Evolutionary conservation across 2,888 invertebrate species (phyloP), one percentile per base, ranked within the genome.

Genomic region (Spialia ferax): DNA sequence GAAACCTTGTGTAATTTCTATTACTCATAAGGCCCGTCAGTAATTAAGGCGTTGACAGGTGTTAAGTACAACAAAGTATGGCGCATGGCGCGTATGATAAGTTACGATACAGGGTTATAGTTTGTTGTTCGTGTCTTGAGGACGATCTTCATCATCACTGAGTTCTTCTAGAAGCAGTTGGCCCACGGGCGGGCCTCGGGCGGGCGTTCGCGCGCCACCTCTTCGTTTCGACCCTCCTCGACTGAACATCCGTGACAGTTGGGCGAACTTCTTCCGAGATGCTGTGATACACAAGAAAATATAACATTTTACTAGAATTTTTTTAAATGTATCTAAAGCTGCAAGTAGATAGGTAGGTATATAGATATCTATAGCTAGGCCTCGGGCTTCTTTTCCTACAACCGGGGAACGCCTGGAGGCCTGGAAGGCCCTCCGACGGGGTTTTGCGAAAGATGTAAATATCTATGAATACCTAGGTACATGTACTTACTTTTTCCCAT

Each of bases 261-360:
- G 97, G 22, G 97, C 95, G 87, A 97, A 97, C 86, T 97, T 97
- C 82, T 96, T 96, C 71, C 96, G 95, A 7, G 97, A 97, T 74
- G 96, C 96, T 96, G n/a, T n/a, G n/a, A n/a, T n/a, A n/a, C n/a
- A n/a, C n/a, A n/a, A n/a, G n/a, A n/a, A n/a, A n/a, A n/a, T n/a
- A n/a, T n/a, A n/a, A n/a, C n/a, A n/a, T n/a, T n/a, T n/a, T n/a
- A n/a, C n/a, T n/a, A n/a, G n/a, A n/a, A n/a, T n/a, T n/a, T n/a
- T n/a, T n/a, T n/a, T n/a, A n/a, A n/a, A n/a, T n/a, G n/a, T n/a
- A n/a, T n/a, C n/a, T n/a, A n/a, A n/a, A n/a, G n/a, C n/a, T n/a
- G n/a, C n/a, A n/a, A n/a, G n/a, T n/a, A n/a, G n/a, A n/a, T n/a
- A n/a, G n/a, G n/a, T n/a, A n/a, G n/a, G n/a, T n/a, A n/a, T n/a